Base-by-base conservation (phyloP, 2,113 vertebrate species). In the Micronisus gabar region DNA sequence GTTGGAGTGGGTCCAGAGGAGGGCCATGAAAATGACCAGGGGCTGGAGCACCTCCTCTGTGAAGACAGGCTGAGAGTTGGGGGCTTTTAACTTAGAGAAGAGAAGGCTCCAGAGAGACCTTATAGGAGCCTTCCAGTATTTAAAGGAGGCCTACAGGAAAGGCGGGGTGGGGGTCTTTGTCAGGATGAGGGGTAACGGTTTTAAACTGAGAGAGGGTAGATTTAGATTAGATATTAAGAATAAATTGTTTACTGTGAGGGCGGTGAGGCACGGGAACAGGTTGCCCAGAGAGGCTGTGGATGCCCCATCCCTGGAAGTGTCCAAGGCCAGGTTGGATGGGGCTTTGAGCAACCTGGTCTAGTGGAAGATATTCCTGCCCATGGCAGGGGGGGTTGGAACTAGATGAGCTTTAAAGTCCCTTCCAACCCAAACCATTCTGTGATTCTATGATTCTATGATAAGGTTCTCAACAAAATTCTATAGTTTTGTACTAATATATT, bases 21-120 rank as follows among this genome's bases (percentile, higher is more conserved):
- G 6, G 16, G 8, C 9, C 32, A 43, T 0, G 0, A 58, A 41
- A 13, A n/a, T 26, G 36, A 14, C 17, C 36, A 17, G 9, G 21
- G 25, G 20, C 15, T 52, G 32, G 26, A 74, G 3, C 26, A 67
- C 14, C 17, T 59, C 9, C 13, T 2, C 25, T 23, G 1, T 15
- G 45, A 74, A 2, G 40, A n/a, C 8, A 56, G 41, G 29, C 18
- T 71, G 34, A 63, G 20, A 58, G 15, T 8, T 55, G 40, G 25
- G 14, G 3, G 10, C 63, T 15, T 55, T 71, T 40, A 38, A 12
- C 34, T 23, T 63, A 8, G 13, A 45, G 32, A 38, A 27, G 9
- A 79, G 32, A 38, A 70, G 47, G 22, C 8, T 50, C 17, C 2
- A 1, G 15, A 25, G 16, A 36, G 50, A 36, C 15, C 16, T 63